Evolutionary conservation across 2,888 invertebrate genomes (phyloP).

Genomic region (Melikaiella ostensackeni): DNA sequence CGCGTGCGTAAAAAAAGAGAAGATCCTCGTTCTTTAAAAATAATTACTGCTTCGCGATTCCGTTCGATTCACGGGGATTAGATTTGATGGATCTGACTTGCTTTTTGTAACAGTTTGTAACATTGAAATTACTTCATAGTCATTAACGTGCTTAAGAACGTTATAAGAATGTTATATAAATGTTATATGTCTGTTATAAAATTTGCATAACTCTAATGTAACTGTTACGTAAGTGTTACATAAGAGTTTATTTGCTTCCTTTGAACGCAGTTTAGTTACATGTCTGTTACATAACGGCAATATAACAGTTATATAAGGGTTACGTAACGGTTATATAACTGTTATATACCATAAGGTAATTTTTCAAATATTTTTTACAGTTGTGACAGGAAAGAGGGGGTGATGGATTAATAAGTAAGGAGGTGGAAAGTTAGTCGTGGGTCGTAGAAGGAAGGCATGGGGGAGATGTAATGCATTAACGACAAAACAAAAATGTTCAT

Average conservation of each 20-base stretch:
- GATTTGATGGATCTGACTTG: neutral
- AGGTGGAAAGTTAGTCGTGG: constrained; percentile 36
- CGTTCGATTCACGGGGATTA: neutral
- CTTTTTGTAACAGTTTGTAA: neutral
- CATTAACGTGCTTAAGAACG: neutral
- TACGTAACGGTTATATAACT: neutral
- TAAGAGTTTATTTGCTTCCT: too few species aligned
- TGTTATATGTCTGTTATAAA: constrained; percentile 2
- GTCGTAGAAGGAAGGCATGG: constrained; percentile 20
- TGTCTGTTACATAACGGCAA: neutral
- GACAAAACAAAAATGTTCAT: constrained; percentile 60
- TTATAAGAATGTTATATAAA: neutral
- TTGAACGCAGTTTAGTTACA: neutral
- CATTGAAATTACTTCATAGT: neutral
- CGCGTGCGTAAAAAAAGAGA: constrained; percentile 16
- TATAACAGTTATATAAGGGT: neutral
- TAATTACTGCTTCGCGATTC: constrained; percentile 5
- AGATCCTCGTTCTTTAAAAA: constrained; percentile 6
- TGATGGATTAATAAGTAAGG: constrained; percentile 18
- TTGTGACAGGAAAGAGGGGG: constrained; percentile 10
- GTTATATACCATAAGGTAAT: neutral
- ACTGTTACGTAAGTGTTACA: too few species aligned
- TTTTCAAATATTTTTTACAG: neutral
- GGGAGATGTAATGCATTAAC: constrained; percentile 39
- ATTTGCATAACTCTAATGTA: neutral